Base-by-base conservation (phyloP, 2,797 vertebrate species). In the Pelodytes ibericus region DNA sequence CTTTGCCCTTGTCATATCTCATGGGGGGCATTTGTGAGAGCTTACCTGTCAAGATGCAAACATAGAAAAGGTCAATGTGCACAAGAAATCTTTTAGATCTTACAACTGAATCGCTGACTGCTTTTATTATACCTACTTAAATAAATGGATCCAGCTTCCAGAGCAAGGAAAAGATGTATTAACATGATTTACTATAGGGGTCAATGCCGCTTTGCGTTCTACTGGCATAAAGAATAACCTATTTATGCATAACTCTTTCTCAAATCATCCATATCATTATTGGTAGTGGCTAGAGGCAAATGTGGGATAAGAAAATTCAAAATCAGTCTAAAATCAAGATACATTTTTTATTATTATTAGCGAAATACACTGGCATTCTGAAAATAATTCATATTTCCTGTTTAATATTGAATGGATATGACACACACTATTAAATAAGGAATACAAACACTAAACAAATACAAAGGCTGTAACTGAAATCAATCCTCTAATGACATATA, bases 71-170 rank as follows among this genome's bases (percentile, higher is more conserved):
- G 90, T 92, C 91, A 92, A 62, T 66, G 85, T 4, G 0, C 88
- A 80, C 82, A 88, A 24, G 87, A 90, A 91, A 90, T 89, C 87
- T 90, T 86, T 81, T 77, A 70, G 85, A 89, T 87, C 86, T 86
- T 79, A 82, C 80, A 62, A 82, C 81, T 80, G 89, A 90, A 91
- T 85, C 85, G 87, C 90, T 91, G 89, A 88, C 89, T 89, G 84
- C 88, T 89, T 92, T 89, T 91, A 91, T 89, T 90, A 89, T 88
- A 86, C 83, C 86, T 68, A 75, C 88, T 92, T 91, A 92, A 91
- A 93, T 90, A 92, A 93, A 92, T 91, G 89, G 90, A 91, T 90
- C 87, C 70, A 86, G 83, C 86, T 79, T 77, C 25, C 63, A 83
- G 86, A 83, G 76, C 79, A 83, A 84, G 78, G 79, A 86, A 83